Percentiles rank a stretch among this genome's conserved stretches.
Evolutionary conservation across 2,888 invertebrate species (phyloP).

Genomic region (Formica aserva): DNA sequence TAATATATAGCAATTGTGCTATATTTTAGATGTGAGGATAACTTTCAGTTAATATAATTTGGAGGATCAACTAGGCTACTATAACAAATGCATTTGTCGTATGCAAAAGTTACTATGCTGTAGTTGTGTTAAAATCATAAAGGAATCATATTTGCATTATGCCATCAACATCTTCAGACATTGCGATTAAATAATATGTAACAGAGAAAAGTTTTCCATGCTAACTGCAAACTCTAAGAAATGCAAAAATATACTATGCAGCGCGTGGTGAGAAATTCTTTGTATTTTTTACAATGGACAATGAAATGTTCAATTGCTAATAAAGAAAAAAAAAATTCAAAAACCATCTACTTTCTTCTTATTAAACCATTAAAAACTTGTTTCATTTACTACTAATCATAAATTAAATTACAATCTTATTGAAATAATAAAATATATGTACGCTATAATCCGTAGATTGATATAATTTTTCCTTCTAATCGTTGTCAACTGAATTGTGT

Average conservation of each 20-base stretch:
- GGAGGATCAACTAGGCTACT: conserved; percentile 88
- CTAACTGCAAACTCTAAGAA: conserved; percentile 92
- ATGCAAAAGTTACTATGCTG: conserved; percentile 93
- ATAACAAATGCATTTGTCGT: conserved; percentile 90
- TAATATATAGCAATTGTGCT: conserved; percentile 9
- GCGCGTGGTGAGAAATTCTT: conserved; percentile 97
- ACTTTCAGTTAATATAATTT: background rate
- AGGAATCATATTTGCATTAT: conserved; percentile 93
- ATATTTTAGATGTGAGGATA: background rate
- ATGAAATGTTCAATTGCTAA: conserved; percentile 95
- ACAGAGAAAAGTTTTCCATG: conserved; percentile 90
- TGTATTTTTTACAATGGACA: conserved; percentile 95
- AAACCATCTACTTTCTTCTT: conserved; percentile 17
- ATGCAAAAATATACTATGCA: conserved; percentile 92
- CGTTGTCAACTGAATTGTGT: conserved; percentile 31
- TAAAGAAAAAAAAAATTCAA: background rate
- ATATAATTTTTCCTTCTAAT: conserved; percentile 36
- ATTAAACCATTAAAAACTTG: conserved; percentile 7
- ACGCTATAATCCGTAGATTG: conserved; percentile 27
- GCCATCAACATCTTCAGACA: conserved; percentile 89
- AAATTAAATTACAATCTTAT: conserved; percentile 47
- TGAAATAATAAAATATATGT: background rate
- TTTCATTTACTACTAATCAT: conserved; percentile 27
- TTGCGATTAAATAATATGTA: conserved; percentile 92
- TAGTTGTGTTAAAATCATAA: conserved; percentile 90